phyloP scores from a whole-genome alignment of 2,113 vertebrate genomes.

The Recurvirostra avosetta region DNA sequence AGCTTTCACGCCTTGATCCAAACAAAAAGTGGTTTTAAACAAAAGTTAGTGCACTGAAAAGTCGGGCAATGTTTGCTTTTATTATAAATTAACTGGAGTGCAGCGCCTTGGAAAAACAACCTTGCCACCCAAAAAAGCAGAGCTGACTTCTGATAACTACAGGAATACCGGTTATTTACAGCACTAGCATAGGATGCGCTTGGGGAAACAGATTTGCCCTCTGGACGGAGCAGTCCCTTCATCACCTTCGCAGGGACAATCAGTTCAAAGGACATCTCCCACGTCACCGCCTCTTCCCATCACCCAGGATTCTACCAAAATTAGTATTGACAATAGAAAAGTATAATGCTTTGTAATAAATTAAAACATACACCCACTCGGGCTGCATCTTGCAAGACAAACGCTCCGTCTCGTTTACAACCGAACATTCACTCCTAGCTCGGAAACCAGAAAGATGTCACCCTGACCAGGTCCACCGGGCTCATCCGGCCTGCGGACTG shows the following conservation, averaged over 20 bases:
- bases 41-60: background rate
- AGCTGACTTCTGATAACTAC: background rate
- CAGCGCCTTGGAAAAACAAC: background rate
- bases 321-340: background rate
- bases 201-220: background rate
- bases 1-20: background rate
- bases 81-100: slow-evolving; percentile 51
- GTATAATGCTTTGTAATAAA: slow-evolving; percentile 51
- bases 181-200: background rate
- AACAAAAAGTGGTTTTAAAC: background rate
- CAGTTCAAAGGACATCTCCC: background rate
- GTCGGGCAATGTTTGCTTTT: slow-evolving; percentile 13
- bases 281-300: background rate
- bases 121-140: slow-evolving; percentile 26
- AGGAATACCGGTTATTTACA: slow-evolving; percentile 15
- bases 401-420: background rate
- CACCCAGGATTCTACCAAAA: background rate
- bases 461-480: background rate
- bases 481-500: background rate
- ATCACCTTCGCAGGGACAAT: background rate
- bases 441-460: background rate
- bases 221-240: background rate
- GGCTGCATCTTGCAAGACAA: background rate
- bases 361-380: background rate
- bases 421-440: background rate